Evolutionary conservation across 2,888 invertebrate genomes (phyloP), one percentile per base, ranked within the genome.

Genomic region (Auanema freiburgensis): DNA sequence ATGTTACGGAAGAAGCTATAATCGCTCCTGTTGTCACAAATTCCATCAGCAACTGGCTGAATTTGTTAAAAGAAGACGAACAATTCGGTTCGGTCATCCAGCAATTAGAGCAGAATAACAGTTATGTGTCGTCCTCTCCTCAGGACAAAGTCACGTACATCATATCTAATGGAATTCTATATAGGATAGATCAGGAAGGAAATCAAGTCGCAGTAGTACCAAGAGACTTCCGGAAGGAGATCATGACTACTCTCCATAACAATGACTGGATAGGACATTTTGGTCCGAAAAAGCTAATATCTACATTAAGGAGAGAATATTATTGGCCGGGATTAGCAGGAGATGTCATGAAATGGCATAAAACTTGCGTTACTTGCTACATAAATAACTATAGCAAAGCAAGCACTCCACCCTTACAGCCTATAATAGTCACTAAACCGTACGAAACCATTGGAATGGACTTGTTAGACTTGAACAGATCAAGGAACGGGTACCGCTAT

Each of bases 331-430:
- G 43, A 1, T 54, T 60, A 46, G 11, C 16, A 25, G 25, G 25
- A 25, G 60, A 60, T 54, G 12, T 60, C 16, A 52, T 43, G 11
- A 16, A n/a, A 44, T 25, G 23, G 46, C 14, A 42, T 3, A n/a
- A n/a, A 12, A 40, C 16, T 14, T 60, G 60, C 25, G 16, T n/a
- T 11, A 60, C 53, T 18, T 60, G 60, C 21, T n/a, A 25, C 18
- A 5, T 60, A 42, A 14, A 18, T 1, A 60, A 60, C 25, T 25
- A 53, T 14, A 16, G 40, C 40, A n/a, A 14, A 12, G n/a, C 8
- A 10, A 16, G n/a, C 6, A 16, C 41, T 11, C 60, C 60, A 24
- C 53, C 54, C 2, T 18, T 60, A 4, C 42, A 54, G 25, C 60
- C 60, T 41, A 10, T 16, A 8, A 21, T 25, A 23, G 40, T 23